These are phyloP conservation scores for Hippoglossus stenolepis DNA, from an alignment of 2,113 vertebrate species.

Conservation along the genomic window DNA sequence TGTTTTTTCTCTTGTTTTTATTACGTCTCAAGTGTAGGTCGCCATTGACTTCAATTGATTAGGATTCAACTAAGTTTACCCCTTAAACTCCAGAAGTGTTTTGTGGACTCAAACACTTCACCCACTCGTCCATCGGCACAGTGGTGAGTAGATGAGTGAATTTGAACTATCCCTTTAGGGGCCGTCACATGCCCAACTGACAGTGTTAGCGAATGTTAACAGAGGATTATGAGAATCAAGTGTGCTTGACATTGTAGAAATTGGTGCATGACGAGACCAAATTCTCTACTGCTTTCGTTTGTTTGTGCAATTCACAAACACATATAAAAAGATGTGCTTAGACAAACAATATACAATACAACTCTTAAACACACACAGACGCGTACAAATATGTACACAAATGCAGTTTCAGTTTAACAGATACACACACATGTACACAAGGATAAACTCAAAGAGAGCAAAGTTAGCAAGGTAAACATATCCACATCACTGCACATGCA, in stretches of 20 bases:
- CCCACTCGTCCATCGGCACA: too few species aligned
- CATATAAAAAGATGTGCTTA: slow-evolving; percentile 13
- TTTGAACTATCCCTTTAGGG: not conserved
- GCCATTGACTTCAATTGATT: too few species aligned
- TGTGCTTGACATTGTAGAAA: slow-evolving; percentile 32
- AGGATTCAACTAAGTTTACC: too few species aligned
- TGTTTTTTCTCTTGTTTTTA: too few species aligned
- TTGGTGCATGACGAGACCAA: slow-evolving; percentile 34
- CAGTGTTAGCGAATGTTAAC: slow-evolving; percentile 38
- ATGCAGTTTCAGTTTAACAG: slow-evolving; percentile 7
- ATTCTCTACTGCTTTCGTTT: slow-evolving; percentile 42
- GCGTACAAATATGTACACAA: not conserved
- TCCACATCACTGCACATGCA: slow-evolving; percentile 17
- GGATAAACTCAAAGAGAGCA: slow-evolving; percentile 28
- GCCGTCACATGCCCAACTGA: slow-evolving; percentile 14
- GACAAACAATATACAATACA: slow-evolving; percentile 21
- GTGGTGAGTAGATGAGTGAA: too few species aligned
- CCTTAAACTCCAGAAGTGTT: too few species aligned
- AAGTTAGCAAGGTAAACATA: slow-evolving; percentile 50
- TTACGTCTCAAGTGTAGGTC: too few species aligned
- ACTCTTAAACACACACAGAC: not conserved
- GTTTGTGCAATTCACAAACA: slow-evolving; percentile 35
- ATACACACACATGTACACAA: slow-evolving; percentile 16
- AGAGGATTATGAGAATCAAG: slow-evolving; percentile 56
- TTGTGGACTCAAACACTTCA: too few species aligned